Conservation (phyloP, 1,140 invertebrate species). For the Drosophila tristis region DNA sequence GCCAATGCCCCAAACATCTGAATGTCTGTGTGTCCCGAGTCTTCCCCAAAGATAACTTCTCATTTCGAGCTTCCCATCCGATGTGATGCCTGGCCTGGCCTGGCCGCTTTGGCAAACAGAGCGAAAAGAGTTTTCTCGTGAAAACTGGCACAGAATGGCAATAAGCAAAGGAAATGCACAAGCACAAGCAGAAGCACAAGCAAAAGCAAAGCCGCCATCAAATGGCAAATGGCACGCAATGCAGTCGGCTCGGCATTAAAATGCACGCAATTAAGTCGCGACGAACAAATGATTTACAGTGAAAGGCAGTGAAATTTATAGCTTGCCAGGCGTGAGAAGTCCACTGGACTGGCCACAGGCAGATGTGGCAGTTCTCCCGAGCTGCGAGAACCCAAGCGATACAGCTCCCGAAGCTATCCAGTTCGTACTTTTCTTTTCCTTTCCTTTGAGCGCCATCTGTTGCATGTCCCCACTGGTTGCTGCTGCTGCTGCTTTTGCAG, state of each 20-base stretch:
- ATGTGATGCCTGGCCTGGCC: neutral
- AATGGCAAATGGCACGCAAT: conserved; percentile 71
- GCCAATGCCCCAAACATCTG: conserved; percentile 9
- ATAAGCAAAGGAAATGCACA: conserved; percentile 7
- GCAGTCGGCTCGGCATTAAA: conserved; percentile 57
- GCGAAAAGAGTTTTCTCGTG: conserved; percentile 59
- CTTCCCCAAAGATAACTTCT: conserved; percentile 63
- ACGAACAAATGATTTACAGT: conserved; percentile 74
- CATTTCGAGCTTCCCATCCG: conserved; percentile 36
- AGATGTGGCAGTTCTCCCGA: conserved; percentile 6
- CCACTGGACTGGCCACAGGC: conserved; percentile 3
- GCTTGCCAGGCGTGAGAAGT: conserved; percentile 74
- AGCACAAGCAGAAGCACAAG: conserved; percentile 9
- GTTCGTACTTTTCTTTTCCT: conserved; percentile 56
- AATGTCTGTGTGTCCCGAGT: neutral
- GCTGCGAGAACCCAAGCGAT: neutral
- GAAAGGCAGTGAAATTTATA: conserved; percentile 79
- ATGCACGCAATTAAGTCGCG: conserved; percentile 71
- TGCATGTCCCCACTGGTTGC: conserved; percentile 1
- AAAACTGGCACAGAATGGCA: conserved; percentile 73
- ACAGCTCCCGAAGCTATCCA: conserved; percentile 6
- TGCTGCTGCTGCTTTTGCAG: neutral
- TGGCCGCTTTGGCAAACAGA: conserved; percentile 57
- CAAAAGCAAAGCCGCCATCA: conserved; percentile 29
- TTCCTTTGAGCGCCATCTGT: conserved; percentile 26